A percentile compares a stretch with the other conserved stretches of the same genome.
These are phyloP conservation scores for Nemopilema nomurai DNA, from an alignment of 30 jellyfish, hydroid and myxozoan species.

Conservation along the genomic window DNA sequence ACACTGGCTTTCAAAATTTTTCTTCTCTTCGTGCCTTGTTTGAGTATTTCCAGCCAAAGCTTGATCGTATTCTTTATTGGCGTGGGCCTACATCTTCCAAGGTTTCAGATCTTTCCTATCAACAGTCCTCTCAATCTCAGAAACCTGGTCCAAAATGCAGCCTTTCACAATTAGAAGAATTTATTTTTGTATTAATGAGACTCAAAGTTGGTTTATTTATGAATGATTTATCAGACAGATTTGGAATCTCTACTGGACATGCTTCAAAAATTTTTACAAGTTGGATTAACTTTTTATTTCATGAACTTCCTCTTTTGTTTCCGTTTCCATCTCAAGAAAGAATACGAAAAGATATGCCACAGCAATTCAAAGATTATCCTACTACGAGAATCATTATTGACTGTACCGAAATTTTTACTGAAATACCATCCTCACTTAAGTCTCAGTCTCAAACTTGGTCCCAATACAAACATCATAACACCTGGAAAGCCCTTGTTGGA, in stretches of 20 bases:
- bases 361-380: conserved; percentile 34
- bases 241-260: conserved; percentile 2
- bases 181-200: conserved; percentile 1
- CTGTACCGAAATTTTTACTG: conserved; percentile 18
- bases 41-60: neutral
- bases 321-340: conserved; percentile 29
- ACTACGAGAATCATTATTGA: conserved; percentile 25
- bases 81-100: conserved; percentile 4
- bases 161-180: conserved; percentile 13
- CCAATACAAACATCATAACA: conserved; percentile 25
- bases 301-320: conserved; percentile 39
- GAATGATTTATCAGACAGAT: neutral
- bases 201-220: conserved; percentile 7
- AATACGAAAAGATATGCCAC: conserved; percentile 24
- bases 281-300: conserved; percentile 27
- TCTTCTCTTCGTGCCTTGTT: conserved; percentile 4
- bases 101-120: conserved; percentile 5
- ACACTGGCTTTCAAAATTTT: conserved; percentile 5
- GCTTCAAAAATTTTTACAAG: conserved; percentile 9
- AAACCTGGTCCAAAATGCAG: conserved; percentile 14
- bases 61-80: neutral
- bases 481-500: conserved; percentile 47
- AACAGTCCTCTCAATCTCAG: neutral
- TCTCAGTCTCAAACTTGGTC: conserved; percentile 52
- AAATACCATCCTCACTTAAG: conserved; percentile 40